Evolutionary conservation across 2,113 vertebrate species (phyloP).

Genomic region (Entomyzon cyanotis): DNA sequence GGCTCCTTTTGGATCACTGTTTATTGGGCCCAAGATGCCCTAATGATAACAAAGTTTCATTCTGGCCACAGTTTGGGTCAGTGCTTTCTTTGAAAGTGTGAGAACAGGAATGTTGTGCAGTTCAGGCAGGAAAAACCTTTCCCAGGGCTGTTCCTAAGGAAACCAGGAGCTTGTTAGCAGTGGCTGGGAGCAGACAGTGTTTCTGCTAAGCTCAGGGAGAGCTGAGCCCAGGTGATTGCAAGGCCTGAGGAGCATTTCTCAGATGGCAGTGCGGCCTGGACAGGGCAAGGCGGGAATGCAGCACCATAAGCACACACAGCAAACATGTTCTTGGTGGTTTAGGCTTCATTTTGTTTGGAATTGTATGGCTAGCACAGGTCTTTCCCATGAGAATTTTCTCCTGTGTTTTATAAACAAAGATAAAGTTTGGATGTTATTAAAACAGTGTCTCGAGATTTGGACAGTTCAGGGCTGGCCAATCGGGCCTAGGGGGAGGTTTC

Average conservation of each 20-base stretch:
- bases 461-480: no score
- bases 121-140: neutral
- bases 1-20: neutral
- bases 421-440: no score
- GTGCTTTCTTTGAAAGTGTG: neutral
- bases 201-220: neutral
- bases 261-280: neutral
- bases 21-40: neutral
- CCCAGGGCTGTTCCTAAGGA: no score
- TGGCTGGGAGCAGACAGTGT: neutral
- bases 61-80: neutral
- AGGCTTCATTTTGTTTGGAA: neutral
- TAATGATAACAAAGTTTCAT: no score
- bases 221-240: neutral
- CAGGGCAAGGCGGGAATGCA: neutral
- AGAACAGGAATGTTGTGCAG: neutral
- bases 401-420: no score
- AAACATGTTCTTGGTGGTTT: neutral
- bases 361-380: no score
- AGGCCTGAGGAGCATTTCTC: neutral
- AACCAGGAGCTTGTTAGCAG: neutral
- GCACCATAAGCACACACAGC: neutral
- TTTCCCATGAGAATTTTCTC: no score
- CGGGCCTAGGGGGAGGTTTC: no score
- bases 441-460: no score